Evolutionary conservation across 1,140 invertebrate genomes (phyloP), one percentile per base, ranked within the genome.

Genomic region (Triops cancriformis): DNA sequence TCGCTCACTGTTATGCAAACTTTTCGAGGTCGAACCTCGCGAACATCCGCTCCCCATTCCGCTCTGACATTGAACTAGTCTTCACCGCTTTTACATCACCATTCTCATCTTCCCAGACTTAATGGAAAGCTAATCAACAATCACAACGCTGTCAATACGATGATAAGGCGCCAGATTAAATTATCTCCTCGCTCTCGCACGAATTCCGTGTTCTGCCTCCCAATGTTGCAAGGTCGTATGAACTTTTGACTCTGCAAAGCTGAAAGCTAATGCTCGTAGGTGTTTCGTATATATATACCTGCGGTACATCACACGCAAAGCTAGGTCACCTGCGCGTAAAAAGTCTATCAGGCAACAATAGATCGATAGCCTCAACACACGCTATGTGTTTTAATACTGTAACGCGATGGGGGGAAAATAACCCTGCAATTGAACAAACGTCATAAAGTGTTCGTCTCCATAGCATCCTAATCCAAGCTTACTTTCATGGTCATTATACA

Each of bases 291-390:
- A 37, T 2, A 37, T 37, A 37, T 64, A 23, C 18, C n/a, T n/a
- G n/a, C n/a, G 51, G 23, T 14, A 18, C 18, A 23, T 64, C 14
- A 64, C 51, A 64, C 51, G n/a, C 51, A n/a, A 37, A 64, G 51
- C 51, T 64, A 64, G 51, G 51, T 64, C 14, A 64, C 51, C 51
- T 64, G 51, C 51, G 51, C 51, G 51, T 23, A 64, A 64, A 64
- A 64, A 64, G 6, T 64, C 23, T 64, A 64, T 23, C 51, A 64
- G 5, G 51, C 51, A 64, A 64, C 23, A 64, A 64, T 64, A 64
- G 23, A 64, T 64, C 51, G 51, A 64, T 64, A 64, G 31, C 7
- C 31, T 37, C 31, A 64, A 64, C 23, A 6, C n/a, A 23, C 14
- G 23, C 45, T n/a, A 18, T 12, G 51, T 23, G 6, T 64, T 18